phyloP scores from a whole-genome alignment of 2,113 vertebrate species.

The Microcebus tavaratra region DNA sequence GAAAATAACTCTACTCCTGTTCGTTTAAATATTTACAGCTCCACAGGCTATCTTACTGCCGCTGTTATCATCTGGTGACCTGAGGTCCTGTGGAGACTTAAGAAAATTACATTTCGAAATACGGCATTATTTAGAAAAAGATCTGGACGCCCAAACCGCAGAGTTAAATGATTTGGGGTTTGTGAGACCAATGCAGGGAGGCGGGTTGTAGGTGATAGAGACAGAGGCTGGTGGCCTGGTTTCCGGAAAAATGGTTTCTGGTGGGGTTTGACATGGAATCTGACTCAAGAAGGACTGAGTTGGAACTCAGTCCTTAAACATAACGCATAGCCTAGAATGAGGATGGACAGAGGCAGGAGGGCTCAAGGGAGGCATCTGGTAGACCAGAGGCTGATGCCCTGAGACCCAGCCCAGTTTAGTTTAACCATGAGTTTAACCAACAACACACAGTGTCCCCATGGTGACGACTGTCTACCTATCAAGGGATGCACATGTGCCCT shows the following conservation, averaged over 20 bases:
- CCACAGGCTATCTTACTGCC: too few relatives aligned
- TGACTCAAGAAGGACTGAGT: not conserved
- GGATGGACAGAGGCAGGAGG: not conserved
- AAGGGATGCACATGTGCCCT: accelerated
- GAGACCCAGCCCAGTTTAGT: accelerated
- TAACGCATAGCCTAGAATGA: not conserved
- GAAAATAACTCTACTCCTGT: accelerated
- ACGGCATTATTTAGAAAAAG: not conserved
- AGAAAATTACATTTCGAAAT: not conserved
- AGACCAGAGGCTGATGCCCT: accelerated
- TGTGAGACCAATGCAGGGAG: accelerated
- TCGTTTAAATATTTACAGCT: not conserved
- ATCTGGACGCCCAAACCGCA: accelerated
- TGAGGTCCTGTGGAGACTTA: accelerated
- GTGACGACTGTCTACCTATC: accelerated
- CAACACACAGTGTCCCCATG: accelerated
- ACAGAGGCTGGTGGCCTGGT: accelerated
- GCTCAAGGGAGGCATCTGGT: accelerated
- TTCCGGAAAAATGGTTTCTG: not conserved
- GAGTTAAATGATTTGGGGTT: too few relatives aligned
- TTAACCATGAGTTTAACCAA: not conserved
- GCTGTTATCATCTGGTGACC: not conserved
- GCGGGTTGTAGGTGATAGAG: not conserved
- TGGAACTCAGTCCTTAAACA: not conserved
- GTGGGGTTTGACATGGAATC: not conserved